These are phyloP conservation scores for Eubasilissa splendida DNA, from an alignment of 2,888 invertebrate genomes.

Conservation along the genomic window DNA sequence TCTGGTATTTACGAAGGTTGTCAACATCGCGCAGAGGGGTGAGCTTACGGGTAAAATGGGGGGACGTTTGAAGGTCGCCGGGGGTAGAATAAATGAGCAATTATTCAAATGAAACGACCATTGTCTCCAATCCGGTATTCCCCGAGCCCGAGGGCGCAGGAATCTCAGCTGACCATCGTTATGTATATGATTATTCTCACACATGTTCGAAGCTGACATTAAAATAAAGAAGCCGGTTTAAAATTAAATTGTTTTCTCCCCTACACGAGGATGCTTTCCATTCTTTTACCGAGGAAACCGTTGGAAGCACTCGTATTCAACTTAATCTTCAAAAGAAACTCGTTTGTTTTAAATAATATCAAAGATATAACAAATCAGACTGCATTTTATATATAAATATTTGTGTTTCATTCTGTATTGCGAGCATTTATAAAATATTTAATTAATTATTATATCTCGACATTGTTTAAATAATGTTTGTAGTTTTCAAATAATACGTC, in stretches of 20 bases:
- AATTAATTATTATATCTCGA: constrained; percentile 1
- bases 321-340: background rate
- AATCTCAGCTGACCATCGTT: constrained; percentile 45
- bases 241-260: constrained; percentile 17
- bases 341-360: constrained; percentile 1
- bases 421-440: constrained; percentile 26
- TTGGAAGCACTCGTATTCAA: constrained; percentile 14
- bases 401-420: constrained; percentile 21
- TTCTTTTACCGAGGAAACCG: constrained; percentile 37
- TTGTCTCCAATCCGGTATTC: constrained; percentile 55
- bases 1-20: background rate
- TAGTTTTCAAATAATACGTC: constrained; percentile 39
- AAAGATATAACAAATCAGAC: constrained; percentile 17
- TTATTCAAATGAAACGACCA: constrained; percentile 67
- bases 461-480: constrained; percentile 3
- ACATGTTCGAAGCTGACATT: constrained; percentile 14
- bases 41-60: constrained; percentile 3
- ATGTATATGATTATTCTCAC: constrained; percentile 41
- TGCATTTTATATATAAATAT: constrained; percentile 11
- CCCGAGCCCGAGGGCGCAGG: constrained; percentile 1
- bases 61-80: constrained; percentile 22
- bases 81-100: constrained; percentile 70
- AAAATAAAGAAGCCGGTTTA: constrained; percentile 43
- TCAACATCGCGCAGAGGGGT: constrained; percentile 23
- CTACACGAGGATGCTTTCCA: constrained; percentile 14